Base-by-base conservation (phyloP, 2,888 invertebrate genomes). In the Cryptus viduatorius region DNA sequence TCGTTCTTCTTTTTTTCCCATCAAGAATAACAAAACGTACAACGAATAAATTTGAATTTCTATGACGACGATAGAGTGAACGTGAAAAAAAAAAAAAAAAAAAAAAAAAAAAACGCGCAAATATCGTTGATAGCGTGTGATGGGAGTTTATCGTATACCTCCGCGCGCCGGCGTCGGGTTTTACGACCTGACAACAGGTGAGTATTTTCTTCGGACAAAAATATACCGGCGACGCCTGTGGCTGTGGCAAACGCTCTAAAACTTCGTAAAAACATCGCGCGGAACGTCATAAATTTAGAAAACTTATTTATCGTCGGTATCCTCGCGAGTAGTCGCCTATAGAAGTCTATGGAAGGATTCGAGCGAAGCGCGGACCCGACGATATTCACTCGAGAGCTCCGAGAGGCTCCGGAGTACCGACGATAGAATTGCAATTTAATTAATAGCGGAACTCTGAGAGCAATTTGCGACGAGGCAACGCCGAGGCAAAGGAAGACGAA, bases 151-250 rank as follows among this genome's bases (percentile, higher is more conserved):
- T 31, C 44, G 29, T 8, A n/a, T n/a, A 61, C n/a, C 24, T 14
- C 29, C 14, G 19, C 24, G 56, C 19, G 19, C 44, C 24, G 37
- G 2, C 31, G 14, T 12, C n/a, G 29, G 37, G 48, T 68, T 68
- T 68, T 46, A 68, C 42, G 67, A 48, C 42, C 42, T n/a, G 64
- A 79, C 83, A 83, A 83, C 83, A 83, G 83, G 83, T 83, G 76
- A 76, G 76, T 65, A 59, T 76, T 67, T 67, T 67, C 67, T 68
- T 31, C 69, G 69, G 65, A 69, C 53, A 12, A 53, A 79, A 75
- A 71, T 61, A 59, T 59, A 78, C 73, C 14, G 37, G 5, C 37
- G 37, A 37, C 44, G 46, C 61, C 29, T 61, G 75, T 61, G 24
- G 29, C 64, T 14, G 75, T 61, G 24, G 29, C 64, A 8, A 46